Conservation (phyloP, 2,113 vertebrate species). For the Ophthalmotilapia sp. region DNA sequence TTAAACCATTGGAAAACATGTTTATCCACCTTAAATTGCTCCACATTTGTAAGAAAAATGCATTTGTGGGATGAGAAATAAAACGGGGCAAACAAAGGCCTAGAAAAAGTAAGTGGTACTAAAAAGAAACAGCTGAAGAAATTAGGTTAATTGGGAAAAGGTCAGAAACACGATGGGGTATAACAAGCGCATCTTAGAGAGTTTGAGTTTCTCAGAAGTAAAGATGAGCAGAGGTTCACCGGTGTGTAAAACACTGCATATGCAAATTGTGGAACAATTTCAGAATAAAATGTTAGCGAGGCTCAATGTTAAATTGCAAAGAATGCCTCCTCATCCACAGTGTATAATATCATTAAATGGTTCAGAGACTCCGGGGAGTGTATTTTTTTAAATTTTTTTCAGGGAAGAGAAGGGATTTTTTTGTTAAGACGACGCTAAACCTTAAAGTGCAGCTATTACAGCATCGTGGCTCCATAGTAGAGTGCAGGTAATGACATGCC, state of each 20-base stretch:
- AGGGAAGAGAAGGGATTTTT: neutral
- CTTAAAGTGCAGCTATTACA: neutral
- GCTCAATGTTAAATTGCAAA: neutral
- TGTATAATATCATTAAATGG: neutral
- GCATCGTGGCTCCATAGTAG: neutral
- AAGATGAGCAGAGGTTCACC: neutral
- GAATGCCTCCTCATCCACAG: neutral
- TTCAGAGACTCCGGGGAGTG: neutral
- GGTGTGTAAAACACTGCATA: neutral
- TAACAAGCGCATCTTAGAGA: neutral
- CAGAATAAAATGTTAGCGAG: neutral
- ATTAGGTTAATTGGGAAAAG: neutral
- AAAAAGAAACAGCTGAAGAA: neutral
- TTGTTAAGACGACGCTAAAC: neutral
- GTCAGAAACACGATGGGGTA: neutral
- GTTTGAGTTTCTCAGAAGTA: neutral
- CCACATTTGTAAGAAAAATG: neutral
- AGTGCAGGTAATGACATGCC: neutral
- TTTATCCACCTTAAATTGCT: neutral
- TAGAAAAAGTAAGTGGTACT: neutral
- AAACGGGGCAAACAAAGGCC: neutral
- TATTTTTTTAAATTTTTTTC: accelerated
- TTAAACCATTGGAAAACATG: neutral
- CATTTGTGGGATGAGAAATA: neutral
- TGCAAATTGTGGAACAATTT: neutral